Evolutionary conservation across 2,113 vertebrate genomes (phyloP).

Genomic region (Chaenogobius annularis): DNA sequence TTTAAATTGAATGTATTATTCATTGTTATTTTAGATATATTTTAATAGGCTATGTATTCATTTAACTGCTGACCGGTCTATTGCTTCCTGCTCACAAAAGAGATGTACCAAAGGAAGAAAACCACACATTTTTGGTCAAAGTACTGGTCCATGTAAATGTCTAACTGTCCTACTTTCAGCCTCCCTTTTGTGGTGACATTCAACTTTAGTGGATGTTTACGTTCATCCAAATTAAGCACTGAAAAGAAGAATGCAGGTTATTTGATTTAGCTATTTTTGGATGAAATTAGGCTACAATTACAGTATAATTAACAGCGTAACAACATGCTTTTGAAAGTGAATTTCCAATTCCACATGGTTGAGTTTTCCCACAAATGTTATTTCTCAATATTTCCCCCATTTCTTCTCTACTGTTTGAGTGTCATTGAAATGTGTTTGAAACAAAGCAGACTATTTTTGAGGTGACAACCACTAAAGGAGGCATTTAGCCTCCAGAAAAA

Average conservation of each 20-base stretch:
- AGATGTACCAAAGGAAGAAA: slow-evolving; percentile 1
- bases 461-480: too few species aligned
- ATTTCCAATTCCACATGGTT: neutral
- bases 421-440: neutral
- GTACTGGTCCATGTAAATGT: slow-evolving; percentile 13
- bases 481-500: too few species aligned
- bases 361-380: neutral
- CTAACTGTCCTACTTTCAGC: neutral
- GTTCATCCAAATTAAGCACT: neutral
- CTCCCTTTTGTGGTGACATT: slow-evolving; percentile 23
- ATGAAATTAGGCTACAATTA: too few species aligned
- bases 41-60: too few species aligned
- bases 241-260: slow-evolving; percentile 9
- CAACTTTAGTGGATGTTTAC: slow-evolving; percentile 17
- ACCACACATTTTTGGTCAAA: neutral
- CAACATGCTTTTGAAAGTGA: neutral
- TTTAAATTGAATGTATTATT: neutral
- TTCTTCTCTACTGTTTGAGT: neutral
- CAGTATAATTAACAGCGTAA: too few species aligned
- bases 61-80: neutral
- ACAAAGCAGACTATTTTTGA: neutral
- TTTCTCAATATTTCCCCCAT: neutral
- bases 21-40: too few species aligned
- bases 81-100: neutral
- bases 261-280: neutral